Conservation (phyloP, 2,888 invertebrate species). For the Bembecia ichneumoniformis region DNA sequence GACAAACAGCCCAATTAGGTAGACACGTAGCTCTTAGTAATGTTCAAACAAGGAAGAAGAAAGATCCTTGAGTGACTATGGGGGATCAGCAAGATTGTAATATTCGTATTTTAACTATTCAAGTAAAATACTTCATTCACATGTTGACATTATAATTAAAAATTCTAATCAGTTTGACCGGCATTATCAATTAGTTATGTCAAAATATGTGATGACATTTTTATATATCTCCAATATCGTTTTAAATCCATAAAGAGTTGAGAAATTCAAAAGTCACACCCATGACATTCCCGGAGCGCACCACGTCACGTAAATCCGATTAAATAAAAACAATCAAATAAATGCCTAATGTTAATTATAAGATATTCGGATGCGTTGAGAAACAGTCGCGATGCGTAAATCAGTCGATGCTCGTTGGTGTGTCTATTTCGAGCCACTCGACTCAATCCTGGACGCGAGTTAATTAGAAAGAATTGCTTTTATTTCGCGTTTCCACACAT, state of each 20-base stretch:
- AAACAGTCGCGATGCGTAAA: slow-evolving; percentile 61
- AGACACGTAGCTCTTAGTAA: too few relatives aligned
- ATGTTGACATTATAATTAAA: too few relatives aligned
- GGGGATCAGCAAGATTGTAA: too few relatives aligned
- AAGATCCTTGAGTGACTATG: too few relatives aligned
- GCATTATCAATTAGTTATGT: too few relatives aligned
- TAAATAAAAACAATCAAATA: slow-evolving; percentile 67
- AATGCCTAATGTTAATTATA: slow-evolving; percentile 59
- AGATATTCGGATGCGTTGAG: slow-evolving; percentile 43
- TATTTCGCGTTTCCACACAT: slow-evolving; percentile 67
- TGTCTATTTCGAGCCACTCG: slow-evolving; percentile 50
- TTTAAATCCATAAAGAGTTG: slow-evolving; percentile 2
- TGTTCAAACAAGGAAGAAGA: too few relatives aligned
- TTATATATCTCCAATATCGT: not conserved
- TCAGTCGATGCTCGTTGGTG: slow-evolving; percentile 42
- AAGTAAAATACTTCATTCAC: too few relatives aligned
- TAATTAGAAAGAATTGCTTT: slow-evolving; percentile 73
- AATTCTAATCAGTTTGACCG: too few relatives aligned
- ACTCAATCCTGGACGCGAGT: slow-evolving; percentile 47
- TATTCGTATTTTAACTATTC: too few relatives aligned
- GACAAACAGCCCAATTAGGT: too few relatives aligned
- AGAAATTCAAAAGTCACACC: slow-evolving; percentile 7
- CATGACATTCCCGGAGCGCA: slow-evolving; percentile 21
- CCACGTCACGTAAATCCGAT: slow-evolving; percentile 40
- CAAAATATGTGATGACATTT: not conserved